Percentiles rank a stretch among this genome's conserved stretches.
These are phyloP conservation scores for Dexiosoma caninum DNA, from an alignment of 2,888 invertebrate species.

Conservation along the genomic window DNA sequence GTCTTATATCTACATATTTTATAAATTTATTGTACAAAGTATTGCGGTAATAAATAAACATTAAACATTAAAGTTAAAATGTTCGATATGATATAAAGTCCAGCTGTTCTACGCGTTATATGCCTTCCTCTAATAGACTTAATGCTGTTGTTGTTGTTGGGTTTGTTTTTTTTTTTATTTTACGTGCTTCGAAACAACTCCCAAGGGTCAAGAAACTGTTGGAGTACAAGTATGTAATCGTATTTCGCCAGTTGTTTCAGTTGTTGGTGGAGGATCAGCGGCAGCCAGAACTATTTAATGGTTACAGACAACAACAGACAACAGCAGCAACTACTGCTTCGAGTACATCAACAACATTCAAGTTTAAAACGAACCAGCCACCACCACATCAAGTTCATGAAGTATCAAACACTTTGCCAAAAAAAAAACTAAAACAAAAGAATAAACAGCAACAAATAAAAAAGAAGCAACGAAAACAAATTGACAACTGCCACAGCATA, in stretches of 20 bases:
- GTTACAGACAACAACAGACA: constrained; percentile 1
- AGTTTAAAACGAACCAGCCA: constrained; percentile 49
- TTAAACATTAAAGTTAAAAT: too few species aligned
- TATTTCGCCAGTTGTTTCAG: constrained; percentile 41
- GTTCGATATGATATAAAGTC: neutral
- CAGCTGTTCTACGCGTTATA: neutral
- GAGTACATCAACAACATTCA: constrained; percentile 13
- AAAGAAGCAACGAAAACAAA: constrained; percentile 39
- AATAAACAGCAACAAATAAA: constrained; percentile 12
- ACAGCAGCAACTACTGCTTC: neutral
- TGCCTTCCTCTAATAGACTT: neutral
- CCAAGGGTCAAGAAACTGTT: constrained; percentile 65
- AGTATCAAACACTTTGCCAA: constrained; percentile 23
- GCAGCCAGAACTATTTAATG: constrained; percentile 19
- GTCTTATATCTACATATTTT: too few species aligned
- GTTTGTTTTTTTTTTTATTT: too few species aligned
- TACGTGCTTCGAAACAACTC: constrained; percentile 50
- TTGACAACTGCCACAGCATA: constrained; percentile 61
- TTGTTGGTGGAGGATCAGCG: constrained; percentile 45
- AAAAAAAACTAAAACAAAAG: neutral
- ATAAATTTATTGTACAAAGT: too few species aligned
- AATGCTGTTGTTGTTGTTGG: neutral
- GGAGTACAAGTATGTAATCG: constrained; percentile 46
- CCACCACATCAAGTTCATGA: constrained; percentile 53
- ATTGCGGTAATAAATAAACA: too few species aligned